Base-by-base conservation (phyloP, 2,113 vertebrate genomes). In the Panthera tigris region DNA sequence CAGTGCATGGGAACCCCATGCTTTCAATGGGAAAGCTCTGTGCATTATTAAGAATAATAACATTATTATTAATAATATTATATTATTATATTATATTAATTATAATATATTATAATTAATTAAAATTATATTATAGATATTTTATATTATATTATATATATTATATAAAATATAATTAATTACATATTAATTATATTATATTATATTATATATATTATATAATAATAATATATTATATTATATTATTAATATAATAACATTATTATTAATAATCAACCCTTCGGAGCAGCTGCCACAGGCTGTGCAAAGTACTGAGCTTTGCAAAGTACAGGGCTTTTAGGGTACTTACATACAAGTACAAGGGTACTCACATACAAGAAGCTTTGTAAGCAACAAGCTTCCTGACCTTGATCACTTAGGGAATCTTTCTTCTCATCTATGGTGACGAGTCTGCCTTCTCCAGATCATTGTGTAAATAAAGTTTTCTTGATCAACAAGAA, bases 251-350 rank as follows among this genome's bases (percentile, higher is more conserved):
- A 45, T 45, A 45, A 45, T 45, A 55, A 92, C 1, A 4, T 36
- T n/a, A 57, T 66, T 66, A 36, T 33, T 65, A 57, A 48, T 48
- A 74, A 50, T 27, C 45, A 41, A 0, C 5, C 1, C 0, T 69
- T 9, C 25, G 29, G 9, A 31, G 1, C 7, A 2, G 12, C 19
- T 52, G 14, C 1, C n/a, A 11, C 4, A 5, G 18, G 4, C 61
- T 55, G 31, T 31, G 8, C 69, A 3, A 1, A 18, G 18, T 8
- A 18, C n/a, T 33, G 5, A 39, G 39, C 7, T 45, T 45, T 31
- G 8, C 68, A 3, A 1, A 18, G 33, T 8, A 18, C n/a, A 39
- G 39, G 5, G 21, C 31, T 48, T 73, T 81, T 9, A 45, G 45
- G 45, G 45, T 45, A 45, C 45, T 45, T 45, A 45, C 45, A 45